A percentile compares a stretch with the other conserved stretches of the same genome.
phyloP scores from a whole-genome alignment of 2,888 invertebrate species.

The Leptinotarsa haldemani region DNA sequence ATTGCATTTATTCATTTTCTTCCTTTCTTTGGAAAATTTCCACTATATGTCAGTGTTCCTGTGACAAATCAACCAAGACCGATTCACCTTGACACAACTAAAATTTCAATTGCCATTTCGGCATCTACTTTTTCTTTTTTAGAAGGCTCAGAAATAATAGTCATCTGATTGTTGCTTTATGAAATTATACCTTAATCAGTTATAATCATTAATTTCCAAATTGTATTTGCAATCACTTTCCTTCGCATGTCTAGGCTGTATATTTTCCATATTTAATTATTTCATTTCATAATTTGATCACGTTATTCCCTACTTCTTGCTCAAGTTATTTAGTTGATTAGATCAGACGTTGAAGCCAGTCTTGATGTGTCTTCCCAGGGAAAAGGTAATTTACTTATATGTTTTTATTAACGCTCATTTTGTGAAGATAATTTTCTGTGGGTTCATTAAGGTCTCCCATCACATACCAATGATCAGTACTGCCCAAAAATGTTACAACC shows the following conservation, averaged over 20 bases:
- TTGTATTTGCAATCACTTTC: conserved; percentile 15
- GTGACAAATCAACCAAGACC: too few species aligned
- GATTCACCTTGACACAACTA: too few species aligned
- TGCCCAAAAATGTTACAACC: too few species aligned
- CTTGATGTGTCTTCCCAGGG: not conserved
- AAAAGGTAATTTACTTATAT: not conserved
- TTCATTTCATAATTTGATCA: not conserved
- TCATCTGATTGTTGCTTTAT: not conserved
- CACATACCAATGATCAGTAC: too few species aligned
- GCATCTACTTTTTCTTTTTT: too few species aligned
- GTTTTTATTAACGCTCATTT: not conserved
- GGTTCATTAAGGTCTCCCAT: too few species aligned
- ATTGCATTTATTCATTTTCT: too few species aligned
- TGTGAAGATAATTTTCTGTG: too few species aligned
- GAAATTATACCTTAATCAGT: conserved; percentile 4
- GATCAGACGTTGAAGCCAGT: not conserved
- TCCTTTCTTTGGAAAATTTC: too few species aligned
- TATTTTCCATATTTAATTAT: conserved; percentile 6
- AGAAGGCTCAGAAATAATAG: too few species aligned
- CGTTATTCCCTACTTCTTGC: not conserved
- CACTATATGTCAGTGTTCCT: too few species aligned
- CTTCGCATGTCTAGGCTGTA: conserved; percentile 11
- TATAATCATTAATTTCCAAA: conserved; percentile 5
- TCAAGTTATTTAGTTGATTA: not conserved
- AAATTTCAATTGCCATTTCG: too few species aligned